Conservation (phyloP, 2,797 vertebrate species). For the Erithacus rubecula region DNA sequence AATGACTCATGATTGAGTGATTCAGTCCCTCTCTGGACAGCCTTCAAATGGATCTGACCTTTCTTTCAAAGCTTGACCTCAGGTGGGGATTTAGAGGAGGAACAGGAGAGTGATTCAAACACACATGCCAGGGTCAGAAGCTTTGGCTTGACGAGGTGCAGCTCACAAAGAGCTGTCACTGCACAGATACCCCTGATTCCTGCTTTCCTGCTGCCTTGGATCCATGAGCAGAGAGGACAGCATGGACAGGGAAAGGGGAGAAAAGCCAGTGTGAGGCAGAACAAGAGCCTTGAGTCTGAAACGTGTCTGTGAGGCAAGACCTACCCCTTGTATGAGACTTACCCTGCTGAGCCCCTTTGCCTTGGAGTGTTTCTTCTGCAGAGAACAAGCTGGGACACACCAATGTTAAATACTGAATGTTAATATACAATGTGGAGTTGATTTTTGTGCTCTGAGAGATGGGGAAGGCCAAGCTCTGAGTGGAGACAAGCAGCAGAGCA, state of each 20-base stretch:
- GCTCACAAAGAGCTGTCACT: not conserved
- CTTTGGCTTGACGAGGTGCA: not conserved
- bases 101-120: not conserved
- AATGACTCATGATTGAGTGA: conserved; percentile 58
- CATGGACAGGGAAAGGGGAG: not conserved
- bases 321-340: accelerated
- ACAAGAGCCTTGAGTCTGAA: not conserved
- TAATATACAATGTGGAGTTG: not conserved
- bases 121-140: conserved; percentile 8
- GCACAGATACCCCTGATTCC: not conserved
- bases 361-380: not conserved
- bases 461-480: not conserved
- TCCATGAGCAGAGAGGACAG: not conserved
- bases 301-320: not conserved
- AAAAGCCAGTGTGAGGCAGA: not conserved
- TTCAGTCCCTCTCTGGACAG: conserved; percentile 36
- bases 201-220: not conserved
- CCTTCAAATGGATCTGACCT: conserved; percentile 56
- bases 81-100: conserved; percentile 41
- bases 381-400: not conserved
- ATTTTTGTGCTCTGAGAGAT: not conserved
- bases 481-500: not conserved
- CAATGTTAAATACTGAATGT: not conserved
- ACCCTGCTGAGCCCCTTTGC: not conserved
- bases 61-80: conserved; percentile 56